Percentiles rank a stretch among this genome's conserved stretches.
Conservation (phyloP, 2,888 invertebrate species). For the Agonopterix alstromeriana region DNA sequence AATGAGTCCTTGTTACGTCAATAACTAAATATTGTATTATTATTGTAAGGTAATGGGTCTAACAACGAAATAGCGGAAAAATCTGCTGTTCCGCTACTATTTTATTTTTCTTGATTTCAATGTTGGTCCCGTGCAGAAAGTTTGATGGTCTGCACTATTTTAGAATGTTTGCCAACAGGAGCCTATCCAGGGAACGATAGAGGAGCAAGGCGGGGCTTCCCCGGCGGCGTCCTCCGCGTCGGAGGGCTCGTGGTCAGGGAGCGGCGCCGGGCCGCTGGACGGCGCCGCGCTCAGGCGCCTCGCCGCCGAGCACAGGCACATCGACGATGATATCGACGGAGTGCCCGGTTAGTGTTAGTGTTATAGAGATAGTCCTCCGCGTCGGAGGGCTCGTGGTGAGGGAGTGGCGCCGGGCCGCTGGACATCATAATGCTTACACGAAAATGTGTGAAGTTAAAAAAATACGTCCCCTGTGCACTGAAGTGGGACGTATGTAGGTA, state of each 20-base stretch:
- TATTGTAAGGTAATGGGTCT: too few species aligned
- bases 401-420: conserved; percentile 83
- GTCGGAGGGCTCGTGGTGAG: conserved; percentile 74
- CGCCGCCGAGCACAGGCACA: conserved; percentile 45
- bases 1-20: too few species aligned
- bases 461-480: too few species aligned
- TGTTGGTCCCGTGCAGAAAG: too few species aligned
- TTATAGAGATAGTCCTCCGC: conserved; percentile 39
- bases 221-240: conserved; percentile 48
- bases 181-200: not conserved
- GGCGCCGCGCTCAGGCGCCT: conserved; percentile 88
- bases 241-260: conserved; percentile 75
- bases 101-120: too few species aligned
- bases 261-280: conserved; percentile 86
- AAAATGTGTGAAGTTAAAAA: too few species aligned
- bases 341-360: conserved; percentile 31
- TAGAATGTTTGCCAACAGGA: not conserved
- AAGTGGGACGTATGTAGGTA: too few species aligned
- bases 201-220: not conserved
- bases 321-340: conserved; percentile 46
- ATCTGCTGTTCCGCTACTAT: too few species aligned
- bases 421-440: too few species aligned
- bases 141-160: too few species aligned
- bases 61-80: too few species aligned
- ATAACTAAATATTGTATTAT: too few species aligned